Evolutionary conservation across 2,888 invertebrate genomes (phyloP).

Genomic region (Anagyrus pseudococci): DNA sequence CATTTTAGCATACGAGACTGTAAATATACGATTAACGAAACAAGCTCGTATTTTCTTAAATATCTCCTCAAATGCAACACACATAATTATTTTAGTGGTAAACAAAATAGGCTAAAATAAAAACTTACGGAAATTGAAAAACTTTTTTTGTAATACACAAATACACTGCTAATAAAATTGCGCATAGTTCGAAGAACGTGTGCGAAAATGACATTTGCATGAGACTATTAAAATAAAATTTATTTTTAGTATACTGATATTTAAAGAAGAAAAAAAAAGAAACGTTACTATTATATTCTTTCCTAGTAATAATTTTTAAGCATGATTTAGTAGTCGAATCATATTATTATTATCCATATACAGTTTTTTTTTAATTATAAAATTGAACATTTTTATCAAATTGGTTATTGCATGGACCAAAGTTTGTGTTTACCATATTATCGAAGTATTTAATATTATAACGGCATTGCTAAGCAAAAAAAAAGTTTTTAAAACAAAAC

Average conservation of each 20-base stretch:
- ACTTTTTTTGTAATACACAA: background rate
- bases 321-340: too few species aligned
- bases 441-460: conserved; percentile 22
- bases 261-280: too few species aligned
- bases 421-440: conserved; percentile 25
- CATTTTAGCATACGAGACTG: conserved; percentile 31
- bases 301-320: too few species aligned
- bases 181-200: too few species aligned
- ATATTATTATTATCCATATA: too few species aligned
- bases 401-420: conserved; percentile 29
- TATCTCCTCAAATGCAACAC: background rate
- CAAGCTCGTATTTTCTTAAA: conserved; percentile 21
- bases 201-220: too few species aligned
- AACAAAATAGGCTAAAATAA: conserved; percentile 18
- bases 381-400: background rate
- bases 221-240: too few species aligned
- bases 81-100: conserved; percentile 8
- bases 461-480: conserved; percentile 10
- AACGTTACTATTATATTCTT: too few species aligned
- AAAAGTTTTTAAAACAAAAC: conserved; percentile 2
- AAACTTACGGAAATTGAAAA: conserved; percentile 14
- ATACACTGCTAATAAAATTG: too few species aligned
- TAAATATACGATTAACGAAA: conserved; percentile 34
- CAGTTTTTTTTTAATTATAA: too few species aligned
- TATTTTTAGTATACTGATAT: too few species aligned